Evolutionary conservation across 2,888 invertebrate genomes (phyloP).

Genomic region (Oxyteleia sp.): DNA sequence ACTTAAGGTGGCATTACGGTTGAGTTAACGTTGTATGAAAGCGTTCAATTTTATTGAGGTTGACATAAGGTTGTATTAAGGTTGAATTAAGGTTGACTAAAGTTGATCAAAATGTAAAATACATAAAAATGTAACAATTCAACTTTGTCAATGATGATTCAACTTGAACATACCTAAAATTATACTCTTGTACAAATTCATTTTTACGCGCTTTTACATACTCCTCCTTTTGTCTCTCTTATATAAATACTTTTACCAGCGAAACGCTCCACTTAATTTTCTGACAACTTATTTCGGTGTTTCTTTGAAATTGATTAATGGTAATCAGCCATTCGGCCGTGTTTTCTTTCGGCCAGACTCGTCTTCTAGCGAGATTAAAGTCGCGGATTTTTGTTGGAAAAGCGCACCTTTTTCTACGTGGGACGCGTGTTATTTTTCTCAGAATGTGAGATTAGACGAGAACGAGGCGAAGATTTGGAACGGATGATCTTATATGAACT

Average conservation of each 20-base stretch:
- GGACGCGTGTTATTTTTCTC: slow-evolving; percentile 65
- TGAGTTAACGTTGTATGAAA: too few relatives aligned
- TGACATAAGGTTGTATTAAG: too few relatives aligned
- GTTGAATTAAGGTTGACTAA: too few relatives aligned
- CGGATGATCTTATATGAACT: slow-evolving; percentile 73
- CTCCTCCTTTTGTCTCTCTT: background rate
- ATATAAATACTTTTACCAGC: slow-evolving; percentile 17
- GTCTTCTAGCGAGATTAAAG: too few relatives aligned
- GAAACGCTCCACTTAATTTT: slow-evolving; percentile 20
- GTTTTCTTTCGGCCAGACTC: slow-evolving; percentile 6
- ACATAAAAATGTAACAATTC: too few relatives aligned
- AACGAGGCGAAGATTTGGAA: slow-evolving; percentile 67
- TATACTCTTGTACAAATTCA: too few relatives aligned
- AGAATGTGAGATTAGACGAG: slow-evolving; percentile 59
- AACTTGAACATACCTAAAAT: too few relatives aligned
- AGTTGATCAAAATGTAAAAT: too few relatives aligned
- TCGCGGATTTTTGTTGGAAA: slow-evolving; percentile 17
- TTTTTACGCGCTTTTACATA: slow-evolving; percentile 4
- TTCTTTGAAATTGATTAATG: slow-evolving; percentile 16
- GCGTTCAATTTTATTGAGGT: too few relatives aligned
- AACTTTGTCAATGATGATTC: too few relatives aligned
- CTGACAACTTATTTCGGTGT: slow-evolving; percentile 24
- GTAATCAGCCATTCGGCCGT: slow-evolving; percentile 6
- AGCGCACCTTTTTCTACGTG: slow-evolving; percentile 16
- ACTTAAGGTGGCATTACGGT: too few relatives aligned